Evolutionary conservation across 2,797 vertebrate genomes (phyloP).

Genomic region (Urocyon cinereoargenteus): DNA sequence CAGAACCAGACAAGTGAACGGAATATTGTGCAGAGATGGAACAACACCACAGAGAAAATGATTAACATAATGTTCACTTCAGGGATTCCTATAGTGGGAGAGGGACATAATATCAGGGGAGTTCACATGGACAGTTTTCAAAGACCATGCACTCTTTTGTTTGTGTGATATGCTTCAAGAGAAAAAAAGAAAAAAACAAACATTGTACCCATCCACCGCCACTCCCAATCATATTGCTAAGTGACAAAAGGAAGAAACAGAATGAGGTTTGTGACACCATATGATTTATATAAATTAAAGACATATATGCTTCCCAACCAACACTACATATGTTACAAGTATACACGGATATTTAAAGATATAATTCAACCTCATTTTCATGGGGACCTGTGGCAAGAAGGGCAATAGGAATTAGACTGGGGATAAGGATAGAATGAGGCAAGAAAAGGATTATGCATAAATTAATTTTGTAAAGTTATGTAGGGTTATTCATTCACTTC

Average conservation of each 20-base stretch:
- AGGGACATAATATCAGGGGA: neutral
- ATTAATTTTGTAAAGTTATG: neutral
- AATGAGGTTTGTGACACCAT: neutral
- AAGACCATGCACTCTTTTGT: neutral
- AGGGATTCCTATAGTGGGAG: neutral
- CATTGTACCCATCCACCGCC: neutral
- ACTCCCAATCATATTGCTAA: neutral
- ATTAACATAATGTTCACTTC: neutral
- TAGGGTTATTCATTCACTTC: neutral
- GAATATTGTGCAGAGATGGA: constrained; percentile 10
- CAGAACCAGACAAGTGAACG: neutral
- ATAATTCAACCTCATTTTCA: constrained; percentile 8
- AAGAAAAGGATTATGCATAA: neutral
- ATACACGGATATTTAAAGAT: constrained; percentile 36
- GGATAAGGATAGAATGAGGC: neutral
- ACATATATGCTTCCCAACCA: neutral
- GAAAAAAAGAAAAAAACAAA: constrained; percentile 32
- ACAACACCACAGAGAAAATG: neutral
- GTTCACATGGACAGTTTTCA: neutral
- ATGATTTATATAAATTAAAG: constrained; percentile 59
- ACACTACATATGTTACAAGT: constrained; percentile 6
- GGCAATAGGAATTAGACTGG: neutral
- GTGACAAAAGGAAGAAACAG: constrained; percentile 23
- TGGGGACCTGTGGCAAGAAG: neutral
- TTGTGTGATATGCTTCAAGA: neutral